Evolutionary conservation across 2,888 invertebrate genomes (phyloP), one percentile per base, ranked within the genome.

Genomic region (Troides aeacus): DNA sequence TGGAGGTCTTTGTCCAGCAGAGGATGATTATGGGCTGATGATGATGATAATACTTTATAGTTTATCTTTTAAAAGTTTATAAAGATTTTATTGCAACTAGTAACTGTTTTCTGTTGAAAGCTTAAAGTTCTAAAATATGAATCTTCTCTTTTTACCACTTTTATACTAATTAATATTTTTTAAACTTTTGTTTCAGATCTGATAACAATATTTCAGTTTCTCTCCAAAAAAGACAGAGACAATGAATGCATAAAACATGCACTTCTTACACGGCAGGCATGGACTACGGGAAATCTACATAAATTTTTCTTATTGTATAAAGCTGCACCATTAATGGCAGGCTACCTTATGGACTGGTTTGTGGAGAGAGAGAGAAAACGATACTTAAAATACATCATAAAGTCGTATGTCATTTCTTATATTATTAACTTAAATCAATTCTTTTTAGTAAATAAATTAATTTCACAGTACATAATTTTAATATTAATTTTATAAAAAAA

Each of bases 261-360:
- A 42, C 93, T 99, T 73, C 94, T 96, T 86, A 95, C 99, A 74
- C 95, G 98, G 77, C 96, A 97, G 75, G 98, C 99, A 23, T 99
- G 99, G 98, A 96, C 97, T 74, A 94, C 97, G 79, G 96, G 96
- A 79, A 99, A 99, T 92, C 97, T 97, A 90, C 96, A 97, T 86
- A 96, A 95, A 86, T 97, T 99, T 89, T 99, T 99, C 94, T 94
- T 96, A 81, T 93, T 99, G 72, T 99, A 99, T 90, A 95, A 94
- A 82, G 90, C 93, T 72, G 97, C 99, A 58, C 99, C 99, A 24
- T 94, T 97, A 83, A 99, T 99, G 99, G 96, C 98, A 62, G 97
- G 97, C 70, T 98, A 97, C 92, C 94, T 99, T 76, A 97, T 99
- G 93, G 99, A 99, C 93, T 98, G 99, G 98, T 99, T 99, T 94